phyloP scores from a whole-genome alignment of 2,113 vertebrate genomes.

The Capra hircus region DNA sequence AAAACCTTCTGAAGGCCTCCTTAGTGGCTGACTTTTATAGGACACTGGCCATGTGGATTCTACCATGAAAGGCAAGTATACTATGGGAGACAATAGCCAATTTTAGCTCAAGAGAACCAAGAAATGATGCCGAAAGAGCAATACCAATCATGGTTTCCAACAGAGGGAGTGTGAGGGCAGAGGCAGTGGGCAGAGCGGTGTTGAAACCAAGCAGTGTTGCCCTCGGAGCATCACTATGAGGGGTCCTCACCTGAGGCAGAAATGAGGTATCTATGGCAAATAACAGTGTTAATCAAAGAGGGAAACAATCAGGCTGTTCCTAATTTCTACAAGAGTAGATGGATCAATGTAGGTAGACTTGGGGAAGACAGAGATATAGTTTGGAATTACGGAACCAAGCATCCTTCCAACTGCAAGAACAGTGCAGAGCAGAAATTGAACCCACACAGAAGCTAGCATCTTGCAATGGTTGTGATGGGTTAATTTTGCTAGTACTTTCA shows the following conservation, averaged over 20 bases:
- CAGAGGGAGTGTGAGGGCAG: not conserved
- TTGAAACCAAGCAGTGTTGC: not conserved
- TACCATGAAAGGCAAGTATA: not conserved
- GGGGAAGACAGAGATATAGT: not conserved
- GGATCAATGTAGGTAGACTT: not conserved
- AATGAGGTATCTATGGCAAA: not conserved
- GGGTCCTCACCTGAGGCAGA: not conserved
- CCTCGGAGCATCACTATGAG: not conserved
- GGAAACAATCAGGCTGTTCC: not conserved
- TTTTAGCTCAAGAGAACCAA: not conserved
- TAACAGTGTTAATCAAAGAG: not conserved
- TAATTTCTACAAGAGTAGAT: not conserved
- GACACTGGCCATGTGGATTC: not conserved
- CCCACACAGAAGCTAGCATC: accelerated
- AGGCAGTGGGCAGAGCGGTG: not conserved
- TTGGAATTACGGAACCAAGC: not conserved
- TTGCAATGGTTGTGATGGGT: not conserved
- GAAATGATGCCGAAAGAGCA: not conserved
- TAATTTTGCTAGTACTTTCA: not conserved
- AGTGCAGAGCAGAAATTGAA: not conserved
- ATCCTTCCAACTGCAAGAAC: not conserved
- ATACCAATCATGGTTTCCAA: not conserved
- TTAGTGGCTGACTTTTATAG: not conserved
- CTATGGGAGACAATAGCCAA: not conserved
- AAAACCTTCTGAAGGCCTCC: not conserved